These are phyloP conservation scores for Drosophila lacertosa DNA, from an alignment of 1,140 invertebrate species.

Conservation along the genomic window DNA sequence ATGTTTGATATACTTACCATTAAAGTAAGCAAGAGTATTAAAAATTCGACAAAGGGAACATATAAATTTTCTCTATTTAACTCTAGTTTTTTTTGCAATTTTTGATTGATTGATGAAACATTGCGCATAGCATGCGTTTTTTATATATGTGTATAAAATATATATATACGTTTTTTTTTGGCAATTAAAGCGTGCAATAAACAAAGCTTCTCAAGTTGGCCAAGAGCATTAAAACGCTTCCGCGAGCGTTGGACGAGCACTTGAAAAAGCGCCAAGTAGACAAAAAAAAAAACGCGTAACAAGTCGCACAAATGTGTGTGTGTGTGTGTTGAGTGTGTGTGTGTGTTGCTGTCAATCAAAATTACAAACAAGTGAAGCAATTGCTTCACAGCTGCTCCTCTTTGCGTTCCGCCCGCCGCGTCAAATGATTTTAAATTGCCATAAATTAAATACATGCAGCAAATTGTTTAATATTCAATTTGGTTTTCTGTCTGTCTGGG, in stretches of 20 bases:
- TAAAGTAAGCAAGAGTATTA: no score
- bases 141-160: slow-evolving; percentile 15
- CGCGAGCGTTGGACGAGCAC: slow-evolving; percentile 43
- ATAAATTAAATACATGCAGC: slow-evolving; percentile 12
- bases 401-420: neutral
- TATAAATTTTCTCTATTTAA: neutral
- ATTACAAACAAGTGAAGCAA: slow-evolving; percentile 37
- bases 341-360: slow-evolving; percentile 31
- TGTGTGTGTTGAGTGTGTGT: slow-evolving; percentile 22
- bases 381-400: neutral
- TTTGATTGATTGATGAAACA: slow-evolving; percentile 47
- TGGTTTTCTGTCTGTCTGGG: slow-evolving; percentile 1
- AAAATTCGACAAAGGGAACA: no score
- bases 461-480: slow-evolving; percentile 25
- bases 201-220: slow-evolving; percentile 27
- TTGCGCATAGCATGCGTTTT: slow-evolving; percentile 35
- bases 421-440: slow-evolving; percentile 40
- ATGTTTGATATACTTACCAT: no score
- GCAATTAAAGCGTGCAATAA: slow-evolving; percentile 41
- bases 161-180: slow-evolving; percentile 39
- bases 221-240: slow-evolving; percentile 28
- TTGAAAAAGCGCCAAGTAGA: slow-evolving; percentile 31
- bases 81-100: neutral
- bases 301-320: neutral
- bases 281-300: slow-evolving; percentile 20